phyloP scores from a whole-genome alignment of 2,888 invertebrate genomes.

The Rutpela maculata region DNA sequence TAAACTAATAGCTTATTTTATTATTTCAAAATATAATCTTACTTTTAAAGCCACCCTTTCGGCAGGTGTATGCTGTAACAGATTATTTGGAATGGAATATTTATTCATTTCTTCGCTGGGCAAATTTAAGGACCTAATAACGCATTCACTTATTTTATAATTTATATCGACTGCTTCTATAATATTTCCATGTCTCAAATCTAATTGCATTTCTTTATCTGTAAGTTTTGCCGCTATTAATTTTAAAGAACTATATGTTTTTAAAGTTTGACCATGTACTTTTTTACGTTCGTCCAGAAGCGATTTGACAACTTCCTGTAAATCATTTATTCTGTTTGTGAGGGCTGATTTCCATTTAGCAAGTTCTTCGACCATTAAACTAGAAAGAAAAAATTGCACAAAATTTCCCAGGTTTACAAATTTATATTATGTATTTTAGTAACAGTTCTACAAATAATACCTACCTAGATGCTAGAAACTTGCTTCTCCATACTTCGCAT shows the following conservation, averaged over 20 bases:
- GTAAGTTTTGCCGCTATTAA: slow-evolving; percentile 73
- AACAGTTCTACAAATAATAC: slow-evolving; percentile 14
- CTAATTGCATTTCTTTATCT: slow-evolving; percentile 59
- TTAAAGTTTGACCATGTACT: slow-evolving; percentile 79
- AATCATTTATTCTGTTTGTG: slow-evolving; percentile 81
- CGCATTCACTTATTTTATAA: slow-evolving; percentile 79
- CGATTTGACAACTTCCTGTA: slow-evolving; percentile 82
- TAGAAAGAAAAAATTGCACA: slow-evolving; percentile 61
- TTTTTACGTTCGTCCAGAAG: slow-evolving; percentile 83
- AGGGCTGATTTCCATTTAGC: slow-evolving; percentile 90
- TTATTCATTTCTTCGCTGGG: slow-evolving; percentile 66
- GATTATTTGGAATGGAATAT: not conserved
- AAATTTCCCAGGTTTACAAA: not conserved
- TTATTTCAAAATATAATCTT: slow-evolving; percentile 43
- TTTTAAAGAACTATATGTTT: slow-evolving; percentile 79
- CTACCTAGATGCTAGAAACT: slow-evolving; percentile 94
- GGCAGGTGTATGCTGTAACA: slow-evolving; percentile 66
- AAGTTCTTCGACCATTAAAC: slow-evolving; percentile 94
- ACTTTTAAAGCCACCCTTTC: slow-evolving; percentile 74
- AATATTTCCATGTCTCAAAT: slow-evolving; percentile 77
- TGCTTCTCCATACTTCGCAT: slow-evolving; percentile 97
- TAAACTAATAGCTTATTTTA: no score
- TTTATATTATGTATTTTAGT: no score
- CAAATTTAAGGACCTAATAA: slow-evolving; percentile 72
- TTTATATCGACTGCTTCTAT: slow-evolving; percentile 80